Evolutionary conservation across 2,113 vertebrate species (phyloP).

Genomic region (Lichenostomus cassidix): DNA sequence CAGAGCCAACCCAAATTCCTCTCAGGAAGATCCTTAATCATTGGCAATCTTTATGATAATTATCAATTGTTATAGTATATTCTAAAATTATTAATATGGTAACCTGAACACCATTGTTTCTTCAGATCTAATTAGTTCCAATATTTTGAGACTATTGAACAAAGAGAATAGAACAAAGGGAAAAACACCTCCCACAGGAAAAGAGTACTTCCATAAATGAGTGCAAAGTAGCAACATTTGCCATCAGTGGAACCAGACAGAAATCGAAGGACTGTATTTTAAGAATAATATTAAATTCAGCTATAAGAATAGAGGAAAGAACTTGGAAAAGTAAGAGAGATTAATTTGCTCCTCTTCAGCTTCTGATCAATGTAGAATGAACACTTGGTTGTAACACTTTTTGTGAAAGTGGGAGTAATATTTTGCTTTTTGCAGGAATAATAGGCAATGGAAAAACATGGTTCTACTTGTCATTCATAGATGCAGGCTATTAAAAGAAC

Average conservation of each 20-base stretch:
- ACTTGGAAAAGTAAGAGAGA: neutral
- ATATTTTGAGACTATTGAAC: neutral
- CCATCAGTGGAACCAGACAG: neutral
- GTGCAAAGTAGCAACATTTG: neutral
- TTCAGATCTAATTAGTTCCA: neutral
- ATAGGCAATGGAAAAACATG: neutral
- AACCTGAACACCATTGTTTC: neutral
- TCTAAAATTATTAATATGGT: accelerated
- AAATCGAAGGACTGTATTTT: neutral
- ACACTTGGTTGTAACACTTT: neutral
- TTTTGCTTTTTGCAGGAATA: neutral
- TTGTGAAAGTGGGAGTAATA: accelerated
- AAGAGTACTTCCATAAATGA: neutral
- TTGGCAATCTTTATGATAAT: neutral
- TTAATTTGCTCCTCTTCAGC: neutral
- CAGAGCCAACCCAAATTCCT: neutral
- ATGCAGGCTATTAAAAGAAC: neutral
- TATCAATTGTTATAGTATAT: neutral
- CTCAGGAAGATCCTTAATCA: neutral
- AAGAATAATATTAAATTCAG: neutral
- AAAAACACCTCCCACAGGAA: neutral
- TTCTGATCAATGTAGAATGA: neutral
- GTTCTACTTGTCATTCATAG: neutral
- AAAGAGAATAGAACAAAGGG: neutral
- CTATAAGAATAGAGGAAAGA: neutral